Evolutionary conservation across 2,888 invertebrate genomes (phyloP), one percentile per base, ranked within the genome.

Genomic region (Masnerella sp.): DNA sequence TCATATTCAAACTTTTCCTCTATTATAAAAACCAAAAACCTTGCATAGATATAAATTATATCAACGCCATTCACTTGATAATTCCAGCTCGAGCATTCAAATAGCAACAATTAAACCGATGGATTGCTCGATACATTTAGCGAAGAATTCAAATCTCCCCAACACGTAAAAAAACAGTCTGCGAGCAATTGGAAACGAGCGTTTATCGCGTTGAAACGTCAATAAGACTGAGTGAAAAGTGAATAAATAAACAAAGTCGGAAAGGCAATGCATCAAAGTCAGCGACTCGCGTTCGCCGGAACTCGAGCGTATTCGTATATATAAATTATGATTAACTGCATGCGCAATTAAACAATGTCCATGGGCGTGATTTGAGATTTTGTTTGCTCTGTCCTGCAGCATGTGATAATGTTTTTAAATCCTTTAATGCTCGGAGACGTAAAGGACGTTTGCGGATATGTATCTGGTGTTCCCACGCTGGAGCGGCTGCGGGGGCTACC

Each of bases 401-500:
- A 70, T 56, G 70, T 64, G 70, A 58, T 71, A 54, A 59, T 43
- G 70, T 70, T 65, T 56, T 64, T 47, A 43, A 71, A 59, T 64
- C 58, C 59, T 56, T 75, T 75, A 67, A 74, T 73, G 76, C 70
- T 68, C 74, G 76, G 56, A 73, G 70, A 75, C 71, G 77, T 74
- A 74, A 80, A 80, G 79, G 80, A 81, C 76, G 78, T 74, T 76
- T 65, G 52, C 61, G 78, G 74, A 70, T 73, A 75, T 59, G 64
- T 75, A 76, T 77, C 75, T 79, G 76, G 78, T 83, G 83, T 85
- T 85, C 85, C 85, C 85, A 85, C 85, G 85, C 79, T 82, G 81
- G 81, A 83, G 82, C 82, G 82, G 80, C 81, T 82, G 80, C 82
- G 77, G 80, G 83, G 82, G 83, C 83, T 83, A 81, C 81, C 82